A percentile compares a stretch with the other conserved stretches of the same genome.
Evolutionary conservation across 1,140 invertebrate genomes (phyloP).

Genomic region (Xylocopa sonorina): DNA sequence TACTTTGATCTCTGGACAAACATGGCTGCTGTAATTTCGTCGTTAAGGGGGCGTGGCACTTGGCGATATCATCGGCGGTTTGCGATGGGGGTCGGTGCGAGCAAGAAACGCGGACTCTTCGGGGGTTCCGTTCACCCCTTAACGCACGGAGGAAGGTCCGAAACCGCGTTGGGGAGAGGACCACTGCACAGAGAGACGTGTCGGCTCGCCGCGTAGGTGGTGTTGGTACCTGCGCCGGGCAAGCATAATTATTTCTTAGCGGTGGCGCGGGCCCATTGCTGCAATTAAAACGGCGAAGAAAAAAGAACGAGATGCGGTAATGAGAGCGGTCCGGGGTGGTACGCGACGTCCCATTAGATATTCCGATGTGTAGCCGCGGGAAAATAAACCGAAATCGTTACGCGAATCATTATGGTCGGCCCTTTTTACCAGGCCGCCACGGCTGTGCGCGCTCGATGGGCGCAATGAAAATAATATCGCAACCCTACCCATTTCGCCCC

Average conservation of each 20-base stretch:
- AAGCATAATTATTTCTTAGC: slow-evolving; percentile 70
- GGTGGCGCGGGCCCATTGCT: slow-evolving; percentile 60
- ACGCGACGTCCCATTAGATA: slow-evolving; percentile 61
- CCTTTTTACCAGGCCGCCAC: slow-evolving; percentile 24
- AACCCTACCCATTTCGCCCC: neutral
- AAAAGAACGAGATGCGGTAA: slow-evolving; percentile 58
- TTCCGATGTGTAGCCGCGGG: slow-evolving; percentile 48
- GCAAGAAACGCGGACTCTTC: slow-evolving; percentile 55
- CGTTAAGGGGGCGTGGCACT: slow-evolving; percentile 72
- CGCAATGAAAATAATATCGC: slow-evolving; percentile 49
- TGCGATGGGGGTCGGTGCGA: slow-evolving; percentile 55
- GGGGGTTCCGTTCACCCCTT: slow-evolving; percentile 48
- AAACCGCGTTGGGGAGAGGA: slow-evolving; percentile 7
- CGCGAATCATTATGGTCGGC: slow-evolving; percentile 46
- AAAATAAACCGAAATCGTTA: slow-evolving; percentile 57
- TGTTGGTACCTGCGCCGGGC: slow-evolving; percentile 48
- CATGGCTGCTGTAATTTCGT: slow-evolving; percentile 72
- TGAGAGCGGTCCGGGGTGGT: slow-evolving; percentile 53
- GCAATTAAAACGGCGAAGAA: slow-evolving; percentile 70
- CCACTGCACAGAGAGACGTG: slow-evolving; percentile 19
- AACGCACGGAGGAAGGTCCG: slow-evolving; percentile 39
- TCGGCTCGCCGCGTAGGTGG: slow-evolving; percentile 13
- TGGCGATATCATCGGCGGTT: slow-evolving; percentile 68
- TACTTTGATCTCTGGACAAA: slow-evolving; percentile 68
- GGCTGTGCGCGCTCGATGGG: slow-evolving; percentile 18